Evolutionary conservation across 2,113 vertebrate species (phyloP), one percentile per base, ranked within the genome.

Genomic region (Fregetta grallaria): DNA sequence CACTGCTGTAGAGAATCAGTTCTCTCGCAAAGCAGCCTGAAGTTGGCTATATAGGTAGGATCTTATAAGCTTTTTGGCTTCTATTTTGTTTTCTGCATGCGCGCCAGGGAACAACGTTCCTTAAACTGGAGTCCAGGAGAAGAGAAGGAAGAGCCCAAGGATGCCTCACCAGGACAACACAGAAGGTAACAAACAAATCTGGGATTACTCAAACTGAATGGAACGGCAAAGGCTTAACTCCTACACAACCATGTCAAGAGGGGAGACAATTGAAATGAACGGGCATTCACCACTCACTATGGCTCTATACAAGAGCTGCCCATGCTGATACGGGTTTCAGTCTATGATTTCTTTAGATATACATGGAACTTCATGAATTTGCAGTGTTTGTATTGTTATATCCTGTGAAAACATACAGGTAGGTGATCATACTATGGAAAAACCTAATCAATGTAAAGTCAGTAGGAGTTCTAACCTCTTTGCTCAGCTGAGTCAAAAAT

Each of bases 401-500:
- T 7, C 34, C 21, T 40, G 27, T 65, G 63, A 55, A 76, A 80
- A 83, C 25, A 38, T 7, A 42, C 3, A 84, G 47, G 15, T 18
- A 73, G 25, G 42, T 34, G 44, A 52, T 32, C 38, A 36, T 2
- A 20, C 18, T 20, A 40, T 29, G 20, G 40, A 42, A 94, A 95
- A 95, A 74, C 8, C 22, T n/a, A 40, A 83, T 58, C 76, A 63
- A 59, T 71, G 34, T 59, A 21, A 75, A 93, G 53, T 32, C 85
- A 65, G 74, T 36, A 86, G 71, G 32, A 78, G 79, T 29, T 87
- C 88, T 45, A 52, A 29, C 27, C 42, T 71, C 63, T 90, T 88
- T 71, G 82, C 84, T 91, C 88, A 70, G 55, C 49, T 70, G 59
- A 85, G 36, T 79, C 70, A 88, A 96, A 97, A 96, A 92, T 34